These are phyloP conservation scores for Malurus splendens DNA, from an alignment of 2,797 vertebrate species.

Conservation along the genomic window DNA sequence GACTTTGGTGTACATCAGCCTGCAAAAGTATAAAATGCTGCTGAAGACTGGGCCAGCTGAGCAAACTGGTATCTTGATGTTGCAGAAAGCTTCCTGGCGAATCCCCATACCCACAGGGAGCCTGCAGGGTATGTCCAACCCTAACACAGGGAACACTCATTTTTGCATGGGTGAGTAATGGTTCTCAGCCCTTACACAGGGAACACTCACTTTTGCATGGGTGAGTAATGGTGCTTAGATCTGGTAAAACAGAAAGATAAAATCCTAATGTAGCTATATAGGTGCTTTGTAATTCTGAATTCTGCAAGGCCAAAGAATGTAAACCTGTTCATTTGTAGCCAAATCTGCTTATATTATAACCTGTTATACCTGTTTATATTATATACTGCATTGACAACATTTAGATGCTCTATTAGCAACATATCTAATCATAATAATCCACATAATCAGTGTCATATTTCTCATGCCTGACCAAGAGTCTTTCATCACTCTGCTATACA, in stretches of 20 bases:
- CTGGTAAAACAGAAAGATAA: neutral
- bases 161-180: neutral
- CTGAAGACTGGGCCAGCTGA: neutral
- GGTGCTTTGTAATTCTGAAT: neutral
- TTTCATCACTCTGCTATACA: neutral
- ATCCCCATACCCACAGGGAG: neutral
- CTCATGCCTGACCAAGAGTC: neutral
- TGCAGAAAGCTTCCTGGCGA: neutral
- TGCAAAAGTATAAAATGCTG: neutral
- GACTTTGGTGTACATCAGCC: neutral
- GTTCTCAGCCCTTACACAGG: neutral
- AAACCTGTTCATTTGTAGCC: neutral
- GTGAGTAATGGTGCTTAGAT: neutral
- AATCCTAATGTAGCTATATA: neutral
- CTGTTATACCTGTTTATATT: neutral
- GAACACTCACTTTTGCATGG: neutral
- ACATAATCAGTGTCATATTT: neutral
- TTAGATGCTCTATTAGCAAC: neutral
- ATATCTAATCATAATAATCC: neutral
- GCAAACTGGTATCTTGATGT: neutral
- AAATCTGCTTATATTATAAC: neutral
- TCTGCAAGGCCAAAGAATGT: neutral
- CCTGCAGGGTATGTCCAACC: neutral
- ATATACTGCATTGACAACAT: neutral
- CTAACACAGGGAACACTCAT: neutral